Conservation (phyloP, 2,888 invertebrate genomes). For the Acleris cristana region DNA sequence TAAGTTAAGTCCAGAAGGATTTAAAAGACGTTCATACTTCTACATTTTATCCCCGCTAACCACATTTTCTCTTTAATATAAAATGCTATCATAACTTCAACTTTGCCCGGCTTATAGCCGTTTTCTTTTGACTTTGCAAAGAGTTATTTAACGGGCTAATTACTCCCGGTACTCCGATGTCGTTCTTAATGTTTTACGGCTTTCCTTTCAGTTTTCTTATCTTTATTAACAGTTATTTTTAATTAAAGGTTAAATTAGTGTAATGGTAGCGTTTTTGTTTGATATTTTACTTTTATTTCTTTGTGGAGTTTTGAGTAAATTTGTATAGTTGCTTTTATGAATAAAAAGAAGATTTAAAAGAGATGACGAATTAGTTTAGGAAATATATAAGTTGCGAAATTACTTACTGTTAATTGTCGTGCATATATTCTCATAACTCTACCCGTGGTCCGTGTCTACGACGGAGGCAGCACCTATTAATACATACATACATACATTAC, state of each 20-base stretch:
- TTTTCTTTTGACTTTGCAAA: slow-evolving; percentile 13
- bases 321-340: background rate
- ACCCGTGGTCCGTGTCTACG: no score
- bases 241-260: slow-evolving; percentile 11
- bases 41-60: background rate
- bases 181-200: slow-evolving; percentile 10
- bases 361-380: no score
- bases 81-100: slow-evolving; percentile 14
- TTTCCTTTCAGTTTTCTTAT: background rate
- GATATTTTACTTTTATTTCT: background rate
- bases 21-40: no score
- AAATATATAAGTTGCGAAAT: no score
- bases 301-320: background rate
- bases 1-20: no score
- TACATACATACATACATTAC: no score
- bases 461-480: no score
- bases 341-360: background rate
- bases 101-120: slow-evolving; percentile 12
- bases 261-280: background rate
- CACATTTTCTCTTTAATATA: slow-evolving; percentile 22
- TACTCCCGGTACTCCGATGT: background rate
- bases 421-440: no score
- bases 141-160: slow-evolving; percentile 23
- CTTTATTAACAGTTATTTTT: slow-evolving; percentile 22
- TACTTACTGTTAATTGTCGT: no score